Conservation (phyloP, 2,888 invertebrate species). For the Atrina japonica region DNA sequence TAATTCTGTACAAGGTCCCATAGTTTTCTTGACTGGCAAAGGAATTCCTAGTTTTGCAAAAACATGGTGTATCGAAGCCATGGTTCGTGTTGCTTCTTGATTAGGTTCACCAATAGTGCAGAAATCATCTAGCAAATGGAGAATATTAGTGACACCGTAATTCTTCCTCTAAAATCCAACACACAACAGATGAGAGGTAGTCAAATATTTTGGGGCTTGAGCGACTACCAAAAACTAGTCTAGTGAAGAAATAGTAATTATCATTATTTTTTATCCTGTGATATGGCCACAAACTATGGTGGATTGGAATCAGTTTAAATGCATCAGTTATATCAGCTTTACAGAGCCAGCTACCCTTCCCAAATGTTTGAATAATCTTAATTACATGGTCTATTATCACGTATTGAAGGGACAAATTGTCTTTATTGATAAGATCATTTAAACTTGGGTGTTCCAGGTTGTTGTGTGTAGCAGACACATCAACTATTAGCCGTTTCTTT, state of each 20-base stretch:
- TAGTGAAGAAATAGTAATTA: slow-evolving; percentile 39
- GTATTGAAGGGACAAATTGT: slow-evolving; percentile 28
- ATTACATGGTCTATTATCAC: slow-evolving; percentile 37
- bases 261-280: slow-evolving; percentile 42
- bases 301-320: slow-evolving; percentile 41
- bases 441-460: slow-evolving; percentile 17
- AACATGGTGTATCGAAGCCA: slow-evolving; percentile 15
- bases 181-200: slow-evolving; percentile 18
- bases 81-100: slow-evolving; percentile 15
- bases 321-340: slow-evolving; percentile 51
- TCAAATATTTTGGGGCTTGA: slow-evolving; percentile 36
- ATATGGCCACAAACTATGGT: slow-evolving; percentile 34
- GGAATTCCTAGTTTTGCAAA: slow-evolving; percentile 38
- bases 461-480: slow-evolving; percentile 52
- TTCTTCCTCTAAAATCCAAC: slow-evolving; percentile 33
- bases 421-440: slow-evolving; percentile 27
- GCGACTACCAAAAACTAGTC: slow-evolving; percentile 36
- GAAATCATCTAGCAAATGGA: slow-evolving; percentile 40
- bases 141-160: slow-evolving; percentile 18
- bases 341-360: slow-evolving; percentile 28
- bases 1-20: slow-evolving; percentile 38
- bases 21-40: slow-evolving; percentile 39
- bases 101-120: slow-evolving; percentile 26
- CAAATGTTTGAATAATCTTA: slow-evolving; percentile 30
- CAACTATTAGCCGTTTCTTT: slow-evolving; percentile 45